Conservation (phyloP, 1,140 invertebrate genomes). For the Drosophila triauraria region DNA sequence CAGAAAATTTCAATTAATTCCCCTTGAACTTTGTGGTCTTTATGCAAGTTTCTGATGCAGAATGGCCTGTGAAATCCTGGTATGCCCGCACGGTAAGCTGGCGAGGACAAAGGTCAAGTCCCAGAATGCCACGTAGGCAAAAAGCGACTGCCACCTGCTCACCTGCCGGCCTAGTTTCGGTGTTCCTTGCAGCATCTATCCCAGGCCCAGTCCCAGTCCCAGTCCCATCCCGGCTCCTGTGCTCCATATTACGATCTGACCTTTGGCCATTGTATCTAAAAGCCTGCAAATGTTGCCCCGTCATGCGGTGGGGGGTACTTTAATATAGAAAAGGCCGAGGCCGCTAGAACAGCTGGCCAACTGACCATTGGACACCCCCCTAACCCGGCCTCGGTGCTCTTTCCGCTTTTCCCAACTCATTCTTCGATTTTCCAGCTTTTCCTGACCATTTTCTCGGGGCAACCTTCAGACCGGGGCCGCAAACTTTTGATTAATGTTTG, state of each 20-base stretch:
- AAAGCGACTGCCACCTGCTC: constrained; percentile 27
- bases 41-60: constrained; percentile 20
- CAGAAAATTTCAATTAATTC: constrained; percentile 27
- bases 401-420: constrained; percentile 20
- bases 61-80: constrained; percentile 15
- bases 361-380: constrained; percentile 35
- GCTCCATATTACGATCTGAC: constrained; percentile 52
- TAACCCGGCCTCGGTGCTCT: too few relatives aligned
- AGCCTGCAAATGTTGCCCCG: constrained; percentile 50
- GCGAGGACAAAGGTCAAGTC: constrained; percentile 54
- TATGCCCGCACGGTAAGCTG: constrained; percentile 20
- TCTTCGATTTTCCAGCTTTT: constrained; percentile 28
- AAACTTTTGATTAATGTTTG: constrained; percentile 81
- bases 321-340: constrained; percentile 54
- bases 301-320: constrained; percentile 47
- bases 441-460: constrained; percentile 47
- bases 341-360: constrained; percentile 38
- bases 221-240: constrained; percentile 5
- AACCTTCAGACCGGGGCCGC: constrained; percentile 63
- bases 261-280: constrained; percentile 61
- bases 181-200: constrained; percentile 35
- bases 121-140: constrained; percentile 48
- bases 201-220: background rate
- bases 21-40: constrained; percentile 7
- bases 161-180: constrained; percentile 56